Conservation (phyloP, 1,140 invertebrate genomes). For the Bombus consobrinus region DNA sequence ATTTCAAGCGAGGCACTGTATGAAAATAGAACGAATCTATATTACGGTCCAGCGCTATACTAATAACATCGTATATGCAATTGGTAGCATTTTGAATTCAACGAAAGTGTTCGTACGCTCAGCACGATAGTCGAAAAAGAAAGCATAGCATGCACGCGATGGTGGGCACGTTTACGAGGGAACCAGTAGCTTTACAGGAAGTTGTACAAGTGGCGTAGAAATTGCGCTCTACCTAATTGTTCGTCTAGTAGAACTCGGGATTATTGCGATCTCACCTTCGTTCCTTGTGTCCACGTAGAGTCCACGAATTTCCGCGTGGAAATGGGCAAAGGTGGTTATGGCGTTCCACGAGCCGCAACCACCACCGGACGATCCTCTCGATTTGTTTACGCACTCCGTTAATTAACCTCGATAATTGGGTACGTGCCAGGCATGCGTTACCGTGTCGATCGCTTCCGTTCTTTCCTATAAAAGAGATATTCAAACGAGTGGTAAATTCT, state of each 20-base stretch:
- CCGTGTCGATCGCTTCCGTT: neutral
- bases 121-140: neutral
- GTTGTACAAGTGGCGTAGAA: conserved; percentile 42
- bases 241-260: conserved; percentile 26
- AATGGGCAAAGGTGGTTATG: conserved; percentile 37
- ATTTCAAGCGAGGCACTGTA: too few relatives aligned
- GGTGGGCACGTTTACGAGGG: neutral
- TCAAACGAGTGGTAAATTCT: neutral
- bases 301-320: conserved; percentile 50
- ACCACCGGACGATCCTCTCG: neutral
- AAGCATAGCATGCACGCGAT: neutral
- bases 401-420: conserved; percentile 61
- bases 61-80: too few relatives aligned
- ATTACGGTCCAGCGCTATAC: too few relatives aligned
- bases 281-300: neutral
- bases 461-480: neutral
- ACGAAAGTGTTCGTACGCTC: neutral
- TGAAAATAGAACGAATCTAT: too few relatives aligned
- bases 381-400: conserved; percentile 49
- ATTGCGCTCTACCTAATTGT: conserved; percentile 67
- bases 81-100: neutral
- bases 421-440: conserved; percentile 30
- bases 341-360: conserved; percentile 25
- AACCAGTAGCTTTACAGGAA: neutral
- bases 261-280: conserved; percentile 60